Percentiles rank a stretch among this genome's conserved stretches.
Evolutionary conservation across 2,113 vertebrate genomes (phyloP).

Genomic region (Chelonoidis abingdonii): DNA sequence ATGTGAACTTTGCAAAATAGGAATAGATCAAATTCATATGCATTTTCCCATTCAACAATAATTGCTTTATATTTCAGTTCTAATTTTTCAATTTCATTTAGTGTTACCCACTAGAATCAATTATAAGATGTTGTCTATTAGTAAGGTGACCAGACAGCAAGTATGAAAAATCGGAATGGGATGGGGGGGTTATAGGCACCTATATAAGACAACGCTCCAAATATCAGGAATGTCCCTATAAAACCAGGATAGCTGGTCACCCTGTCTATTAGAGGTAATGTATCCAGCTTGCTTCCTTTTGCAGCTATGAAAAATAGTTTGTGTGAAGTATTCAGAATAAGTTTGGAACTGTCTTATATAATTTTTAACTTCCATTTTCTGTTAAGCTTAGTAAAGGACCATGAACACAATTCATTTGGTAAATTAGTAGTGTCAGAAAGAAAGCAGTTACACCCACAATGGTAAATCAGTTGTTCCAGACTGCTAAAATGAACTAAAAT

Average conservation of each 20-base stretch:
- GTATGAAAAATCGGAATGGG: too few species aligned
- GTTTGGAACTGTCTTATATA: slow-evolving; percentile 34
- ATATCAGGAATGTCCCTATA: too few species aligned
- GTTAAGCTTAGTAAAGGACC: slow-evolving; percentile 25
- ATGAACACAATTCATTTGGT: slow-evolving; percentile 55
- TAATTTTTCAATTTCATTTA: slow-evolving; percentile 10
- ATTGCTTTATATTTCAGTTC: not conserved
- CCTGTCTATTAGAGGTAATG: not conserved
- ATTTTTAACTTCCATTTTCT: slow-evolving; percentile 51
- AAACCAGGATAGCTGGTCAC: too few species aligned
- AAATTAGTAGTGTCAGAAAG: slow-evolving; percentile 54
- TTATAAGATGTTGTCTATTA: not conserved
- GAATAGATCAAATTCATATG: not conserved
- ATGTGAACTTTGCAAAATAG: not conserved
- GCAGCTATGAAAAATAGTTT: not conserved
- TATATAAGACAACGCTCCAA: too few species aligned
- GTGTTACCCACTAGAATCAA: fast-evolving
- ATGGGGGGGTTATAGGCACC: too few species aligned
- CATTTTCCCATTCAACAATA: not conserved
- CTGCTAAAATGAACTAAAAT: slow-evolving; percentile 56
- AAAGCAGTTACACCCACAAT: slow-evolving; percentile 57
- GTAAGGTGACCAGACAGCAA: not conserved
- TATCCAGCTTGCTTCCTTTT: not conserved
- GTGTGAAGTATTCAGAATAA: slow-evolving; percentile 16
- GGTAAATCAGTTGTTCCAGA: slow-evolving; percentile 63